Percentiles rank a stretch among this genome's conserved stretches.
phyloP scores from a whole-genome alignment of 1,140 invertebrate genomes.

The Drosophila varians region DNA sequence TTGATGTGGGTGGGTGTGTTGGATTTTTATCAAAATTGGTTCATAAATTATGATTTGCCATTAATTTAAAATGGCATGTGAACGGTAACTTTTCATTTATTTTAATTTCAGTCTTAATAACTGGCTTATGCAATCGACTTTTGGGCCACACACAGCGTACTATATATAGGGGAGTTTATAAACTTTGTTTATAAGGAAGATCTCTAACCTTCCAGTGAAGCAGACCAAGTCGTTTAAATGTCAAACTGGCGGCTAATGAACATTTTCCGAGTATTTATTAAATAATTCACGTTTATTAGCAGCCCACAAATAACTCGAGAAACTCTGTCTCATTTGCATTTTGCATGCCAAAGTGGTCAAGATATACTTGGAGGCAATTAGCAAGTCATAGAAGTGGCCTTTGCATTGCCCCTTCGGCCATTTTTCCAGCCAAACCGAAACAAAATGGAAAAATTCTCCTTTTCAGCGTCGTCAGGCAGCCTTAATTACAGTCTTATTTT shows the following conservation, averaged over 20 bases:
- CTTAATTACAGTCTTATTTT: conserved; percentile 34
- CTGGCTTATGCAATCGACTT: background rate
- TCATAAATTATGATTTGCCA: conserved; percentile 36
- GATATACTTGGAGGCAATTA: conserved; percentile 56
- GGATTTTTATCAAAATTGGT: conserved; percentile 39
- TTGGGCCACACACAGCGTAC: background rate
- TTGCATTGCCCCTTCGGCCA: conserved; percentile 16
- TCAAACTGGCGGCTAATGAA: conserved; percentile 40
- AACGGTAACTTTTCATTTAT: conserved; percentile 5
- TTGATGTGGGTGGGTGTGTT: conserved; percentile 59
- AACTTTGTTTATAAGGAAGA: background rate
- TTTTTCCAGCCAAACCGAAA: too few species aligned
- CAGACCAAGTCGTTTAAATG: conserved; percentile 42
- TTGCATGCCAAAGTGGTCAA: conserved; percentile 46
- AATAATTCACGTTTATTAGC: conserved; percentile 73
- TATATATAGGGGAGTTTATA: background rate
- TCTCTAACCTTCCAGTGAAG: conserved; percentile 10
- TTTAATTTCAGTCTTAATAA: conserved; percentile 25
- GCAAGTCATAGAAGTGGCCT: conserved; percentile 18
- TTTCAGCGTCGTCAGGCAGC: conserved; percentile 1
- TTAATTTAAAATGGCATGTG: conserved; percentile 36
- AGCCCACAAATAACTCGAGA: conserved; percentile 41
- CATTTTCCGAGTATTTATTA: conserved; percentile 69
- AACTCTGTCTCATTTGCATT: conserved; percentile 66
- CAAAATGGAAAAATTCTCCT: conserved; percentile 6